Evolutionary conservation across 1,140 invertebrate species (phyloP).

Genomic region (Cyclina sinensis): DNA sequence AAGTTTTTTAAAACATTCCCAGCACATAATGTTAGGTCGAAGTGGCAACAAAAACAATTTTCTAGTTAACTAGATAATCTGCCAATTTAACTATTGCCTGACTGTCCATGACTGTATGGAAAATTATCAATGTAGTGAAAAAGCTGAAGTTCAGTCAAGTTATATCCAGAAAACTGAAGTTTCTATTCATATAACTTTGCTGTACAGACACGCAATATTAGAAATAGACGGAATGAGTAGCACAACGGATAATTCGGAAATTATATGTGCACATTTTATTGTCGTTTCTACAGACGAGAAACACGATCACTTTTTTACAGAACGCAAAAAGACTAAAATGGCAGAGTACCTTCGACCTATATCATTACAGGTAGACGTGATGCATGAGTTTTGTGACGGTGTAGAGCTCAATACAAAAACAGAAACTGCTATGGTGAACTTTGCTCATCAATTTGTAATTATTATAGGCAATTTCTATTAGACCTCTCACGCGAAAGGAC

Average conservation of each 20-base stretch:
- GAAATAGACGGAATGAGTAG: not conserved
- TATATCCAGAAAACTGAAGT: constrained; percentile 1
- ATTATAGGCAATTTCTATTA: not conserved
- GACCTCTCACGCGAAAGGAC: not conserved
- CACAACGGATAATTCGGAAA: not conserved
- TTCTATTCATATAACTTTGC: not conserved
- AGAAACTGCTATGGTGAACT: too few relatives aligned
- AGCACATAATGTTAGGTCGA: too few relatives aligned
- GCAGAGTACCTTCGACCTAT: too few relatives aligned
- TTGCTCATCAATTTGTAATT: not conserved
- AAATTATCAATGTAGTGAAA: not conserved
- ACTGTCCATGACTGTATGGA: too few relatives aligned
- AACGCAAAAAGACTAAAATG: too few relatives aligned
- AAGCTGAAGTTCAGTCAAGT: not conserved
- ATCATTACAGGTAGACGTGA: too few relatives aligned
- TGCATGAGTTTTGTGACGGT: too few relatives aligned
- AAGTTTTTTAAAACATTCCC: too few relatives aligned
- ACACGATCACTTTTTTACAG: constrained; percentile 3
- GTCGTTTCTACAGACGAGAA: not conserved
- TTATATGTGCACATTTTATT: not conserved
- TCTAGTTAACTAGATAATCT: too few relatives aligned
- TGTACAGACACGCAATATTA: constrained; percentile 2
- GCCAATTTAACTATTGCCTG: too few relatives aligned
- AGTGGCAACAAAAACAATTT: too few relatives aligned
- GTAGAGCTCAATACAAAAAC: too few relatives aligned